phyloP scores from a whole-genome alignment of 2,888 invertebrate species.

The Caenorhabditis sp. region DNA sequence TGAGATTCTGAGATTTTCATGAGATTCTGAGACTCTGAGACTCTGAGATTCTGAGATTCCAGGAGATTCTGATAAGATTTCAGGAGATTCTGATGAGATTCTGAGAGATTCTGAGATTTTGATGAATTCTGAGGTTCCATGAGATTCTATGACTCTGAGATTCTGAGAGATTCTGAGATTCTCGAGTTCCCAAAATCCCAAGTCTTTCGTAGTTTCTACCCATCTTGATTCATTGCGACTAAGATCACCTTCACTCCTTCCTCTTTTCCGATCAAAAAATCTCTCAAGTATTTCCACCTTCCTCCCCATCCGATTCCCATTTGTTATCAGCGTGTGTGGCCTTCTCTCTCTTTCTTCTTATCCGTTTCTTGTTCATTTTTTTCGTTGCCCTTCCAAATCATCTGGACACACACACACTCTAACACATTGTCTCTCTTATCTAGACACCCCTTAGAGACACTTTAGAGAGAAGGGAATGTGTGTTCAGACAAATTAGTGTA shows the following conservation, averaged over 20 bases:
- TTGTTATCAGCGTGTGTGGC: not conserved
- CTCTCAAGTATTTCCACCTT: too few species aligned
- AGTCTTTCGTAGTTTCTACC: not conserved
- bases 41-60: not conserved
- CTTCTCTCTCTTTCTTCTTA: too few species aligned
- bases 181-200: not conserved
- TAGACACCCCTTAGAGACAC: not conserved
- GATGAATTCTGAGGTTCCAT: not conserved
- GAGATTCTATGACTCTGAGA: too few species aligned
- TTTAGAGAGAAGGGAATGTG: not conserved
- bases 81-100: not conserved
- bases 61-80: not conserved
- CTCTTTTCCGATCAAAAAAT: constrained; percentile 15
- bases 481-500: constrained; percentile 23
- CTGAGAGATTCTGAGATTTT: not conserved
- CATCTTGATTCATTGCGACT: not conserved
- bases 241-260: constrained; percentile 11
- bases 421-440: not conserved
- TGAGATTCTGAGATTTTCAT: not conserved
- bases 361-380: not conserved
- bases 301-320: not conserved
- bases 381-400: not conserved
- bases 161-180: not conserved
- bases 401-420: too few species aligned
- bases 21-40: not conserved